These are phyloP conservation scores for Agrenia bidenticulata DNA, from an alignment of 2,888 invertebrate species.

Conservation along the genomic window DNA sequence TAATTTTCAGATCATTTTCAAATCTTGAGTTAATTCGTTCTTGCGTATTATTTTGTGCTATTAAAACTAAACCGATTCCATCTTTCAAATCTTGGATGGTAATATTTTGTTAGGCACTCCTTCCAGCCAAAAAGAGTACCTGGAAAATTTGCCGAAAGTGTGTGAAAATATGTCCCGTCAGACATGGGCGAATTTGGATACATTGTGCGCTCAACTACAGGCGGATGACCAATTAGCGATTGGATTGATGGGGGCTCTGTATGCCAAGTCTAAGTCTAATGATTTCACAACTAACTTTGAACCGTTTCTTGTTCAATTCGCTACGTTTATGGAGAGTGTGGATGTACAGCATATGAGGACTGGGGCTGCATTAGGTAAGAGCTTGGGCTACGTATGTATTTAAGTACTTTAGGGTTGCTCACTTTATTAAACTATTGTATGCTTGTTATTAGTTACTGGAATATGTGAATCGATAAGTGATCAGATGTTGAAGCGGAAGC, in stretches of 20 bases:
- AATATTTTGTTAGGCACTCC: too few relatives aligned
- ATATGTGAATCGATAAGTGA: constrained; percentile 81
- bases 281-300: constrained; percentile 43
- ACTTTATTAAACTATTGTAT: neutral
- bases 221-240: constrained; percentile 25
- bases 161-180: neutral
- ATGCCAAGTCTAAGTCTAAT: constrained; percentile 42
- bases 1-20: too few relatives aligned
- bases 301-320: constrained; percentile 36
- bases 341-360: constrained; percentile 17
- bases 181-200: neutral
- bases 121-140: constrained; percentile 13
- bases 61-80: too few relatives aligned
- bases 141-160: constrained; percentile 3
- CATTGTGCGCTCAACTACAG: neutral
- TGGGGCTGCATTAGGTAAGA: constrained; percentile 25
- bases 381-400: neutral
- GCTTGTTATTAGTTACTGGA: constrained; percentile 83
- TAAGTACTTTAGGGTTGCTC: neutral
- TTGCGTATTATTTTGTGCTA: too few relatives aligned
- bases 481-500: constrained; percentile 73
- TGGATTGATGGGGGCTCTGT: constrained; percentile 34
- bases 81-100: too few relatives aligned
- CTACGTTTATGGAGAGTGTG: constrained; percentile 22
- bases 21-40: too few relatives aligned